Evolutionary conservation across 2,113 vertebrate genomes (phyloP).

Genomic region (Chloroceryle aenea): DNA sequence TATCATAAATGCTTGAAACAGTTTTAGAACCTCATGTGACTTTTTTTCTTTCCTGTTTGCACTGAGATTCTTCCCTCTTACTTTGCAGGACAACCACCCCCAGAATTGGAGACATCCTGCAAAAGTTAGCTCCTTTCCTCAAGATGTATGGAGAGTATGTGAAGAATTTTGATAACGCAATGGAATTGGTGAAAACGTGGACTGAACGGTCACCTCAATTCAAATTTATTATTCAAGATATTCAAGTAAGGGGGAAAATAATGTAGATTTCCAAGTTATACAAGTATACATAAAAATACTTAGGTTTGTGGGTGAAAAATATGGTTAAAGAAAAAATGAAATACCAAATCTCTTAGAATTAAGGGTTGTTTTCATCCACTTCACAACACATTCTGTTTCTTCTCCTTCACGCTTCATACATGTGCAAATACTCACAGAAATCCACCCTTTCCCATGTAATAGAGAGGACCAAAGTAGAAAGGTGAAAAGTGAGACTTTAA

Average conservation of each 20-base stretch:
- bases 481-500: not conserved
- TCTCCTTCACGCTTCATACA: not conserved
- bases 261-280: not conserved
- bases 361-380: not conserved
- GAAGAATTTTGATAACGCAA: conserved; percentile 94
- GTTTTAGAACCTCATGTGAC: not conserved
- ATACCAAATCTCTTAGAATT: not conserved
- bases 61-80: conserved; percentile 24
- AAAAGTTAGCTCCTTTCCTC: conserved; percentile 95
- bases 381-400: not conserved
- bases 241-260: conserved; percentile 83
- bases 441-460: not conserved
- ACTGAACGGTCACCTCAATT: conserved; percentile 90
- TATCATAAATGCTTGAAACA: not conserved
- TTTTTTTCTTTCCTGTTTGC: not conserved
- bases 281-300: not conserved
- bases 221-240: conserved; percentile 91
- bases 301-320: not conserved
- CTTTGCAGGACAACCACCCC: conserved; percentile 82
- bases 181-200: conserved; percentile 94
- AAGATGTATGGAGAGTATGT: conserved; percentile 99
- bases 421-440: not conserved
- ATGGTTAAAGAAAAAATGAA: not conserved
- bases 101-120: conserved; percentile 95
- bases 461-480: not conserved